Conservation (phyloP, 2,113 vertebrate species). For the Lichenostomus cassidix region DNA sequence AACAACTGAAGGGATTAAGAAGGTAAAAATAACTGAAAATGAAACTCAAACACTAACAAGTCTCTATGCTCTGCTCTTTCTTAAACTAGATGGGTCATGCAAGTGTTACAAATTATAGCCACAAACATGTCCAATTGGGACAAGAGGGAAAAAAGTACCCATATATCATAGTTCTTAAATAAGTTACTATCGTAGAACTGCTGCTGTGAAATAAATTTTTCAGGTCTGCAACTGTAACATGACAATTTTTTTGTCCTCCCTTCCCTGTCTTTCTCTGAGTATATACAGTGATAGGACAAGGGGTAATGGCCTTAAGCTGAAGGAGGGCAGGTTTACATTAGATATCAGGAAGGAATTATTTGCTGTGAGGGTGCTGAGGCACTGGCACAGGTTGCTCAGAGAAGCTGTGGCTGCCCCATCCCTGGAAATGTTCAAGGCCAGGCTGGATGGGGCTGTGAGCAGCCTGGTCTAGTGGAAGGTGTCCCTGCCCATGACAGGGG, state of each 20-base stretch:
- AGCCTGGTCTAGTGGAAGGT: background rate
- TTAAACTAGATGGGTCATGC: background rate
- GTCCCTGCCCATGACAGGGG: background rate
- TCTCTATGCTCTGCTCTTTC: background rate
- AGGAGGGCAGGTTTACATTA: background rate
- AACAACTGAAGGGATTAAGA: background rate
- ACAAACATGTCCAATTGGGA: background rate
- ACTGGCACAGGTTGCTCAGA: background rate
- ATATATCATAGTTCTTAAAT: background rate
- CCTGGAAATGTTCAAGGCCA: background rate
- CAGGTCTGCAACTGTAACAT: background rate
- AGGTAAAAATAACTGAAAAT: background rate
- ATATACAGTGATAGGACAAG: background rate
- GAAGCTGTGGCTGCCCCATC: background rate
- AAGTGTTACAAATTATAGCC: background rate
- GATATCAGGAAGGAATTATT: background rate
- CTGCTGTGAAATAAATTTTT: background rate
- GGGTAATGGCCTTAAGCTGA: background rate
- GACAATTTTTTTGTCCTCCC: background rate
- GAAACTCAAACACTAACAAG: background rate
- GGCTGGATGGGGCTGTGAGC: background rate
- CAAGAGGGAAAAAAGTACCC: background rate
- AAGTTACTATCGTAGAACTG: background rate
- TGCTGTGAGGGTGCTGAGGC: background rate
- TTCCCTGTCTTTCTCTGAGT: background rate